Evolutionary conservation across 2,888 invertebrate species (phyloP), one percentile per base, ranked within the genome.

Genomic region (Nebria salina): DNA sequence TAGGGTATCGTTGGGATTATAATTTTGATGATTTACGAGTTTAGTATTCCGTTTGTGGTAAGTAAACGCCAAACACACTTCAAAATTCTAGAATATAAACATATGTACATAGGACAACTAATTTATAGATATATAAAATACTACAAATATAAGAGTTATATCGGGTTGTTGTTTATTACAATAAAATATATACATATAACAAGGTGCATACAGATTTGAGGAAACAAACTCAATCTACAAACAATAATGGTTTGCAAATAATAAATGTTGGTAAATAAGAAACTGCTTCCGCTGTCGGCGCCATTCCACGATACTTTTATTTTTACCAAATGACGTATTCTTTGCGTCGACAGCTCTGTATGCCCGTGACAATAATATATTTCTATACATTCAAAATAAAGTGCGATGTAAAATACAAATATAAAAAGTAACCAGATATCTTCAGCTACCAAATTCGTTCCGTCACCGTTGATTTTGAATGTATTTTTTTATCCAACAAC

Each of bases 381-480:
- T 70, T 70, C 34, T 34, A 70, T 70, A 34, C 70, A 70, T 70
- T 70, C 70, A 70, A 34, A 70, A 25, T 13, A 70, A 70, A 25
- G 70, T 70, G 6, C 70, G 8, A 70, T 25, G 26, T 70, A 15
- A 11, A 11, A 70, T 70, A 70, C 3, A 70, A 70, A 70, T 5
- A 70, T 15, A 70, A 20, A 70, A 70, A 34, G 70, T 13, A 70
- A 20, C 70, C 25, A 26, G 11, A 70, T 34, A 20, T 70, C 70
- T 70, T 70, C 70, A 70, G 11, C 25, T 13, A 20, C 13, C 70
- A 20, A 26, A 54, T 7, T 70, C 13, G 2, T 13, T 26, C 13
- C 25, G 26, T 26, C 70, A 70, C 5, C 26, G 11, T 13, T 34
- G 26, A 70, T 70, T 25, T 34, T 7, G 70, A 34, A 25, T 26